A percentile compares a stretch with the other conserved stretches of the same genome.
These are phyloP conservation scores for Tachuris rubrigastra DNA, from an alignment of 2,113 vertebrate genomes.

Conservation along the genomic window DNA sequence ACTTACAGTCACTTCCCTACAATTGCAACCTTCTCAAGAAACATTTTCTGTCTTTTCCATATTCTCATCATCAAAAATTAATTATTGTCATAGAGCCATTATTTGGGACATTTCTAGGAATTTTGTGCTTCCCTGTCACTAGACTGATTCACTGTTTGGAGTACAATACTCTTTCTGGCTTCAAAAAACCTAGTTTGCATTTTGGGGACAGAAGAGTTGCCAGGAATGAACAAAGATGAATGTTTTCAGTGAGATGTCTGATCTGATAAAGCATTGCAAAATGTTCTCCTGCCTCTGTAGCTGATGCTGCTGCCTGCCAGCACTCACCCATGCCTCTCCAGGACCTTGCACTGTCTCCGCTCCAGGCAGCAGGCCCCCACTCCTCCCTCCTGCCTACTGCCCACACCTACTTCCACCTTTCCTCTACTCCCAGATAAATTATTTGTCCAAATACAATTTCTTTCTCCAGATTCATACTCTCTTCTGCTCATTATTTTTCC, in stretches of 20 bases:
- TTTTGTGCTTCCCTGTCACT: background rate
- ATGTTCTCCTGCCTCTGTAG: background rate
- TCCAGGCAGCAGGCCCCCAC: background rate
- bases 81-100: background rate
- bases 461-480: background rate
- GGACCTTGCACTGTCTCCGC: background rate
- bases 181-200: background rate
- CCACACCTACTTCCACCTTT: background rate
- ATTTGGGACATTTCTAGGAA: background rate
- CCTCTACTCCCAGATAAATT: background rate
- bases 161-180: background rate
- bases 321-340: accelerated
- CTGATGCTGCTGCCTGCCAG: background rate
- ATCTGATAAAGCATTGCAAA: background rate
- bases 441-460: background rate
- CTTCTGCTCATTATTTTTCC: background rate
- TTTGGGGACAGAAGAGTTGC: background rate
- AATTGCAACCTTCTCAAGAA: background rate
- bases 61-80: background rate
- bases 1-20: constrained; percentile 16
- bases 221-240: background rate
- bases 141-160: background rate
- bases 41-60: background rate
- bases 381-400: background rate
- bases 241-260: background rate